Evolutionary conservation across 2,888 invertebrate genomes (phyloP).

Genomic region (Cristatella mucedo): DNA sequence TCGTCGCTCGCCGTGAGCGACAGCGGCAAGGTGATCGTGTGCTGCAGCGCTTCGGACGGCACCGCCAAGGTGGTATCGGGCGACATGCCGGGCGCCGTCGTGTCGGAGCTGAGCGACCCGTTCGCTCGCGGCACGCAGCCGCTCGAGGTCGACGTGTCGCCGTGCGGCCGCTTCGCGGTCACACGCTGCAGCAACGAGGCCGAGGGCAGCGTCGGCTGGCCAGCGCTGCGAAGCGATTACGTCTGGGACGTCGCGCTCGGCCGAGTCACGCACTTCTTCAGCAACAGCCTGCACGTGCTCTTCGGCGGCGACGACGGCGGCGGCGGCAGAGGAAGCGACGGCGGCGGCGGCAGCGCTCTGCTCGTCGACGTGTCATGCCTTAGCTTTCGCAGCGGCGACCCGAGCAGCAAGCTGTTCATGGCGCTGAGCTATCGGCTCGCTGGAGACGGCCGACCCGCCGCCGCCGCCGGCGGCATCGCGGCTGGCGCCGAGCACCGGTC

Average conservation of each 20-base stretch:
- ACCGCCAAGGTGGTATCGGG: no score
- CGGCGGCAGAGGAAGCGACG: no score
- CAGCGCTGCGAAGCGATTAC: slow-evolving; percentile 1
- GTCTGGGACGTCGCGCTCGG: neutral
- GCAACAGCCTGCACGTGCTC: slow-evolving; percentile 3
- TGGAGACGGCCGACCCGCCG: neutral
- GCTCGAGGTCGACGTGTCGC: slow-evolving; percentile 4
- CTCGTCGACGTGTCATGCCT: slow-evolving; percentile 6
- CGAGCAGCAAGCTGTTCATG: slow-evolving; percentile 7
- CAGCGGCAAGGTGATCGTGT: no score
- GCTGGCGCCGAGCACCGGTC: slow-evolving; percentile 1
- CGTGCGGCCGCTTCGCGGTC: slow-evolving; percentile 7
- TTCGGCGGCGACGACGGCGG: slow-evolving; percentile 5
- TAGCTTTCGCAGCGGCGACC: neutral
- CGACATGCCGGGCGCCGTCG: no score
- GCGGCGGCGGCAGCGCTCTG: no score
- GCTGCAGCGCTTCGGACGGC: no score
- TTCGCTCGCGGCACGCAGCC: no score
- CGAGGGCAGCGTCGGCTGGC: slow-evolving; percentile 3
- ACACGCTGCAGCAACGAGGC: slow-evolving; percentile 4
- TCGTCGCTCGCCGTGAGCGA: no score
- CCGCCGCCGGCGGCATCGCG: neutral
- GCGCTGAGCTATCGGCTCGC: slow-evolving; percentile 4
- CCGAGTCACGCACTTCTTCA: slow-evolving; percentile 8
- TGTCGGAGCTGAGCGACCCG: no score